These are phyloP conservation scores for Trachelus iudaicus DNA, from an alignment of 2,888 invertebrate genomes.

Conservation along the genomic window DNA sequence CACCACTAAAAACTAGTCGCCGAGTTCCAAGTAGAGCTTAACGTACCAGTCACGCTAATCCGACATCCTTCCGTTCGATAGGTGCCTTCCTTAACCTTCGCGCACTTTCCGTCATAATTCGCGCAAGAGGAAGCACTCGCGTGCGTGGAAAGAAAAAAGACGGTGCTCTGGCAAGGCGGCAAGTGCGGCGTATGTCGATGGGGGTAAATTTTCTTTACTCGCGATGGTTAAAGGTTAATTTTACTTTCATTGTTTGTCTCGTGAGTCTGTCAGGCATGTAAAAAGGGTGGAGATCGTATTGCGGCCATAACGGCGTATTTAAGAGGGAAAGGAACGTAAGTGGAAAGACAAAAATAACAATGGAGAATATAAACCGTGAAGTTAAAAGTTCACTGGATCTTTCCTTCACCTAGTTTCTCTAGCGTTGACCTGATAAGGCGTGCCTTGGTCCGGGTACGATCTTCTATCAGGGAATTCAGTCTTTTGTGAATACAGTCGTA, in stretches of 20 bases:
- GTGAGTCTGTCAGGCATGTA: background rate
- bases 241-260: background rate
- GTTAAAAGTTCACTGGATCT: background rate
- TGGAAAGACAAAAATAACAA: background rate
- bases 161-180: background rate
- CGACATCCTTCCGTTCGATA: background rate
- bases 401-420: background rate
- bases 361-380: background rate
- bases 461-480: background rate
- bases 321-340: background rate
- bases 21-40: slow-evolving; percentile 5
- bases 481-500: background rate
- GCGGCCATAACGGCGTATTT: background rate
- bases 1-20: background rate
- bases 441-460: background rate
- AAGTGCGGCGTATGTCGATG: background rate
- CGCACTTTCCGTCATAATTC: background rate
- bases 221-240: background rate
- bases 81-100: background rate
- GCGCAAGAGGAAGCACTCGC: background rate
- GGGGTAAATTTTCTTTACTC: background rate
- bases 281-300: background rate
- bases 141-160: background rate
- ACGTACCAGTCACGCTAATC: background rate
- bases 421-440: background rate